Evolutionary conservation across 2,113 vertebrate genomes (phyloP), one percentile per base, ranked within the genome.

Genomic region (Fregetta grallaria): DNA sequence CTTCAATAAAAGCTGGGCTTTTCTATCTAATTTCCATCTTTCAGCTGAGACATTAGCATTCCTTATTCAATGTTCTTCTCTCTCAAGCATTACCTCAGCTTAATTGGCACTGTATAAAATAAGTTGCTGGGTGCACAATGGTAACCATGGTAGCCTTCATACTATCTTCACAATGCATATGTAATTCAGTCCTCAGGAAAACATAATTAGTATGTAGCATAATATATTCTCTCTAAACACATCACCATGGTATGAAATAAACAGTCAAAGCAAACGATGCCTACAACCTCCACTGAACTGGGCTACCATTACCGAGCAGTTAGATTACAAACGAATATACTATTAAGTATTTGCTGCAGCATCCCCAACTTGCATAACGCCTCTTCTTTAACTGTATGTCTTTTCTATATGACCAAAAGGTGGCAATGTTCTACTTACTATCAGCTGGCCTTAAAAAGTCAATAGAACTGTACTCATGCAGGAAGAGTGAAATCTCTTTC

Each of bases 391-490:
- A 56, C 50, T 1, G 45, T 8, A 44, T 52, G 45, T 76, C 66
- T 63, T 80, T 53, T 47, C 68, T 55, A 40, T 55, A 2, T 19
- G 63, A 81, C 94, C 98, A 93, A 97, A 97, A 98, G 98, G 95
- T 98, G 98, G 98, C 98, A 98, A 94, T 98, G 97, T 98, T 98
- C 89, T 88, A 91, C 97, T 93, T 97, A 9, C 11, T 96, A 97
- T 97, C 82, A 58, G 70, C 58, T 40, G 50, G 44, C 23, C 45
- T 27, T 26, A 15, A 42, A 27, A 9, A 67, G 32, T 30, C 61
- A 15, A 4, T 0, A 19, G 47, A 45, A 6, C 9, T 11, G 15
- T 11, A 55, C 18, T 86, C 53, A 26, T 9, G 38, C 70, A 81
- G 87, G 89, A 93, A 20, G 0, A 8, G 79, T 10, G 53, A 10